Conservation (phyloP, 2,888 invertebrate genomes). For the Drosophila infuscata region DNA sequence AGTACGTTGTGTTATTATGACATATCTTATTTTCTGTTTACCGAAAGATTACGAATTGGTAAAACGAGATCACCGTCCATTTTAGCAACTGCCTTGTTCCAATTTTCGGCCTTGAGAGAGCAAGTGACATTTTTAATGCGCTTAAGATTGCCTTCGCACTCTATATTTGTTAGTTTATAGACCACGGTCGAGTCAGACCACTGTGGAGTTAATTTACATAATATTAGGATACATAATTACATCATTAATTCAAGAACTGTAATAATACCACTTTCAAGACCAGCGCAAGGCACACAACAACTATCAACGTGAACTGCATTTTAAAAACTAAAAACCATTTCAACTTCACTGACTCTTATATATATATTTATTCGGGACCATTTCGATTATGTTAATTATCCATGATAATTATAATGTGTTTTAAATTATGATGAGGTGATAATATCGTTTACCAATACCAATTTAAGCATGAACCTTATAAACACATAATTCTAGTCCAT, state of each 20-base stretch:
- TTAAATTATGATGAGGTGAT: no score
- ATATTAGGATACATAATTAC: not conserved
- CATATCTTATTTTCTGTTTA: not conserved
- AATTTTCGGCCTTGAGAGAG: constrained; percentile 42
- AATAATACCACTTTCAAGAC: constrained; percentile 1
- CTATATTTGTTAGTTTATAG: constrained; percentile 45
- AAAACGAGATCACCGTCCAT: constrained; percentile 36
- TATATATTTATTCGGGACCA: no score
- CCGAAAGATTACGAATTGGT: constrained; percentile 36
- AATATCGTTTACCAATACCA: no score
- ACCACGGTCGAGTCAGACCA: constrained; percentile 9
- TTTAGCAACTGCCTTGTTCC: constrained; percentile 43
- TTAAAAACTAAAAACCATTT: not conserved
- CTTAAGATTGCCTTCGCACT: constrained; percentile 15
- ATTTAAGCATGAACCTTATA: not conserved
- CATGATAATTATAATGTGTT: no score
- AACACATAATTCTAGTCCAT: not conserved
- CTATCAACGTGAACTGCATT: not conserved
- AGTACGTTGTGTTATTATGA: not conserved
- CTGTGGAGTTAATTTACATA: constrained; percentile 14
- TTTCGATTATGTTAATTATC: no score
- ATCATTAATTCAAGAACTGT: not conserved
- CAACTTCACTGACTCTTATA: not conserved
- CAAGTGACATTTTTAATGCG: constrained; percentile 31
- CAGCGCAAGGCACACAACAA: not conserved